These are phyloP conservation scores for Cichladusa arquata DNA, from an alignment of 2,113 vertebrate genomes.

Conservation along the genomic window DNA sequence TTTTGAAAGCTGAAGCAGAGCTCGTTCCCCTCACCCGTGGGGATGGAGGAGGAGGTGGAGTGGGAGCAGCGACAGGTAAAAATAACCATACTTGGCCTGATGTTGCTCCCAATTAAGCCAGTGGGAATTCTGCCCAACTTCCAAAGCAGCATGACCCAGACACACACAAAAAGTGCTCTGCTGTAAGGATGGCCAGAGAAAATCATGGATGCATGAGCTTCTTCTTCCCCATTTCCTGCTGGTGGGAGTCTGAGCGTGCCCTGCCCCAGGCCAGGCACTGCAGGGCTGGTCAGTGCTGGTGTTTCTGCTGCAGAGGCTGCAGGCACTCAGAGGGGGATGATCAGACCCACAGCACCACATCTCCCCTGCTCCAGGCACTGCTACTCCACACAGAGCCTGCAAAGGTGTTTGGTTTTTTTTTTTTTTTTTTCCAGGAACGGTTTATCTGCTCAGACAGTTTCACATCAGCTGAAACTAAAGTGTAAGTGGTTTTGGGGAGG, in stretches of 20 bases:
- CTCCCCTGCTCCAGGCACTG: background rate
- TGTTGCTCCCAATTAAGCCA: slow-evolving; percentile 22
- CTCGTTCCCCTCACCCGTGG: background rate
- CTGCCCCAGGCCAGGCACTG: background rate
- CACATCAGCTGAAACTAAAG: slow-evolving; percentile 49
- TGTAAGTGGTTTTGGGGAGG: slow-evolving; percentile 23
- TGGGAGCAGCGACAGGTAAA: slow-evolving; percentile 39
- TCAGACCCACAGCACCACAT: background rate
- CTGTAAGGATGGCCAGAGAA: background rate
- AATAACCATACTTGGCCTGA: slow-evolving; percentile 37
- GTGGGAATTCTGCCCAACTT: slow-evolving; percentile 35
- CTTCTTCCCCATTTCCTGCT: background rate
- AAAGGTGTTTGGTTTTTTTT: background rate
- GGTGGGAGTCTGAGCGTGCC: background rate
- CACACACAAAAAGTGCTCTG: background rate
- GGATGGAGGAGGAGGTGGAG: background rate
- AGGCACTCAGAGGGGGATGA: background rate
- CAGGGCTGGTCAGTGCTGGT: no score
- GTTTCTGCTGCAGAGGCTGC: background rate
- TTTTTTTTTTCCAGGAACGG: background rate
- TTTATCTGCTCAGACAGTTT: slow-evolving; percentile 44
- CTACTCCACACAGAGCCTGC: background rate
- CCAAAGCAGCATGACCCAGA: background rate
- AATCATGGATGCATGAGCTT: accelerated
- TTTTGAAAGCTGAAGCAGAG: background rate